Evolutionary conservation across 2,113 vertebrate species (phyloP), one percentile per base, ranked within the genome.

Genomic region (Polypterus senegalus): DNA sequence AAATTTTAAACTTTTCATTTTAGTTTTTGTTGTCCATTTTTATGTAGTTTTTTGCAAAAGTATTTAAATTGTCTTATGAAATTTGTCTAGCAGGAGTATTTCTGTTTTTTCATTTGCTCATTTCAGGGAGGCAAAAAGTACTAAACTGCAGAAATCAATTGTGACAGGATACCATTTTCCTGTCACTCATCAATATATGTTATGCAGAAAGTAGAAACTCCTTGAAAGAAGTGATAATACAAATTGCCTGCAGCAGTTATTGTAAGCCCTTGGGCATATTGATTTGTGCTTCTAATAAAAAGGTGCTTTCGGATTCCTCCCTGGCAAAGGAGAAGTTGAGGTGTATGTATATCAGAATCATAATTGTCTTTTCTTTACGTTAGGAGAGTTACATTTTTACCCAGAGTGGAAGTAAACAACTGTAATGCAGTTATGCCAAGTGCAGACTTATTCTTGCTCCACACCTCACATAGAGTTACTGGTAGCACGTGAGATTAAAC

Each of bases 221-320:
- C 71, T 72, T 68, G 80, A 82, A 73, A 73, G 74, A 78, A 79
- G 79, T 74, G 73, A 79, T 80, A 80, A 79, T 71, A 76, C 69
- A 72, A 69, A 74, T 79, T 73, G 77, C 78, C 71, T 65, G 67
- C 56, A 72, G 78, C 72, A 73, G 77, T 74, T 79, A 73, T 67
- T 81, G 69, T 69, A 71, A 67, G 79, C 81, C 72, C 73, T 67
- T 49, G 77, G 71, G 81, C 67, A 60, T 81, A 84, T 81, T 81
- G 86, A 84, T 87, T 83, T 83, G 75, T 77, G 73, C 80, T 80
- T 79, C 77, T 83, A 76, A 81, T 83, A 82, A 81, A 85, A 83
- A 81, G 77, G 78, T 79, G 76, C 77, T 83, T 79, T 82, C 75
- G 79, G 65, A 74, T 61, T 71, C 77, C 76, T 82, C 73, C 57